Evolutionary conservation across 2,113 vertebrate genomes (phyloP).

Genomic region (Hirundichthys speculiger): DNA sequence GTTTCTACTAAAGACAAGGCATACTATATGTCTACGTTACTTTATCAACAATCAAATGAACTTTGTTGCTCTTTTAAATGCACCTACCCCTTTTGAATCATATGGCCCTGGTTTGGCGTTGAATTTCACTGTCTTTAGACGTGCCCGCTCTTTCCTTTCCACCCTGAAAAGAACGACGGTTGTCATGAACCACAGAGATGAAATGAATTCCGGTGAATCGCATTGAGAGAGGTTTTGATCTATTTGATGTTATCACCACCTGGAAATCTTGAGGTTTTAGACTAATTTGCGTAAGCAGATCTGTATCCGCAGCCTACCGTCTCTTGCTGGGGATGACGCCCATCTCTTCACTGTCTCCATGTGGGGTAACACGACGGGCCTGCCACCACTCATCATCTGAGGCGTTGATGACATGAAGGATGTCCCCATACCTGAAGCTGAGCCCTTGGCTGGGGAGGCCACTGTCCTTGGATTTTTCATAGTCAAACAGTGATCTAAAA

Average conservation of each 20-base stretch:
- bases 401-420: slow-evolving; percentile 96
- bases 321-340: slow-evolving; percentile 97
- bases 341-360: slow-evolving; percentile 98
- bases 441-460: slow-evolving; percentile 97
- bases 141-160: slow-evolving; percentile 94
- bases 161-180: slow-evolving; percentile 81
- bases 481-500: slow-evolving; percentile 94
- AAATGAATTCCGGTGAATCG: not conserved
- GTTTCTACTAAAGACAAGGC: not conserved
- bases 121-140: slow-evolving; percentile 98
- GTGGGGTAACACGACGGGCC: slow-evolving; percentile 88
- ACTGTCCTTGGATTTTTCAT: slow-evolving; percentile 95
- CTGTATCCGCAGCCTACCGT: slow-evolving; percentile 78
- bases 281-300: no score
- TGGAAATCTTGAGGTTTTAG: not conserved
- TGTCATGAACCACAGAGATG: not conserved
- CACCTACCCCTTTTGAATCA: slow-evolving; percentile 95
- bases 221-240: not conserved
- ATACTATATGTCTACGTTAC: not conserved
- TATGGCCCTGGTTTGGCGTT: slow-evolving; percentile 92
- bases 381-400: slow-evolving; percentile 99
- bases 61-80: slow-evolving; percentile 1
- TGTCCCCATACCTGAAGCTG: slow-evolving; percentile 95
- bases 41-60: not conserved
- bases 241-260: not conserved